phyloP scores from a whole-genome alignment of 2,888 invertebrate genomes.

The Euzetes globulus region DNA sequence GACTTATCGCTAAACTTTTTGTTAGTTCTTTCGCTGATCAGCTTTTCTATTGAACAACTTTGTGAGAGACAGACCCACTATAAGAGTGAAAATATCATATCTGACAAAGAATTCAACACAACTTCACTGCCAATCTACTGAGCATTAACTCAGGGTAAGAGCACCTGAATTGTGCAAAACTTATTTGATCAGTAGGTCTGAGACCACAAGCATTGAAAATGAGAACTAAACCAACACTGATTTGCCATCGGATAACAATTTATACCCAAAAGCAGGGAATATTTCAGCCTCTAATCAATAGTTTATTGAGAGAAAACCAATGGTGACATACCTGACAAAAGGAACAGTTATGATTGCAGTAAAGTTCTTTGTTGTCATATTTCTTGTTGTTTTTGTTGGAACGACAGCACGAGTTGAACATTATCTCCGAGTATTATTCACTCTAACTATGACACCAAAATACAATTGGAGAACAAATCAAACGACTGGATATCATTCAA shows the following conservation, averaged over 20 bases:
- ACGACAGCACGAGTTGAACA: conserved; percentile 21
- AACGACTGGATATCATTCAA: neutral
- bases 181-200: neutral
- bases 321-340: conserved; percentile 22
- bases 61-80: conserved; percentile 7
- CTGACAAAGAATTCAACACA: neutral
- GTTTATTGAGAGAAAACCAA: neutral
- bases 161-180: neutral
- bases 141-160: neutral
- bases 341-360: conserved; percentile 18
- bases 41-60: conserved; percentile 3
- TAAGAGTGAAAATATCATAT: neutral
- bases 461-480: neutral
- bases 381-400: conserved; percentile 4
- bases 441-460: neutral
- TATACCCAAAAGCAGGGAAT: neutral
- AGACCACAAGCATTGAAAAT: neutral
- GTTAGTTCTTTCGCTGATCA: neutral
- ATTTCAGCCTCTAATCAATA: neutral
- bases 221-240: neutral
- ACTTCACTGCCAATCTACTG: neutral
- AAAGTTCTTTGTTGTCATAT: neutral
- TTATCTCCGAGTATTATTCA: neutral
- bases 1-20: conserved; percentile 10
- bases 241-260: neutral